These are phyloP conservation scores for Peromyscus polionotus DNA, from an alignment of 2,113 vertebrate species.

Conservation along the genomic window DNA sequence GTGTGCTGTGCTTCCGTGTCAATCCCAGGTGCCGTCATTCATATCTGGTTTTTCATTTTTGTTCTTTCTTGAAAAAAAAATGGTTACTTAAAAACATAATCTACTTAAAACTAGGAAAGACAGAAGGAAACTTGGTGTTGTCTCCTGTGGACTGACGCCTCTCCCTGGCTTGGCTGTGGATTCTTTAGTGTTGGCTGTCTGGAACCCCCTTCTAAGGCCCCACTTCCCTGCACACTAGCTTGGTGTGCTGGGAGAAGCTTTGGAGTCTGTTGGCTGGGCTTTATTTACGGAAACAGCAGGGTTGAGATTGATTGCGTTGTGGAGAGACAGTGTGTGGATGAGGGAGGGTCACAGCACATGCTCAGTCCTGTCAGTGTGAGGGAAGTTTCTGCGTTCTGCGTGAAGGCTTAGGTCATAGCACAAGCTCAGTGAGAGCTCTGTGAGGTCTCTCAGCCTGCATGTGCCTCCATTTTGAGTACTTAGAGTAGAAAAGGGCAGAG, in stretches of 20 bases:
- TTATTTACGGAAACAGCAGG: constrained; percentile 93
- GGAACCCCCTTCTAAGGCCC: constrained; percentile 86
- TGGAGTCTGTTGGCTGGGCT: constrained; percentile 87
- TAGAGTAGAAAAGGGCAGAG: constrained; percentile 91
- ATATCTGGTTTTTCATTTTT: background rate
- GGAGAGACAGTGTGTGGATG: constrained; percentile 81
- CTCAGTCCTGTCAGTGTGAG: constrained; percentile 94
- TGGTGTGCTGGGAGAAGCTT: constrained; percentile 89
- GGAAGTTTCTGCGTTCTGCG: constrained; percentile 95
- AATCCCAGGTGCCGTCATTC: background rate
- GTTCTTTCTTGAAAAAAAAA: background rate
- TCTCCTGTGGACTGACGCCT: background rate
- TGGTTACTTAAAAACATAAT: background rate
- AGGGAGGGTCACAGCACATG: constrained; percentile 98
- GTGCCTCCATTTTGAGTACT: constrained; percentile 99
- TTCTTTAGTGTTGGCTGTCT: constrained; percentile 82
- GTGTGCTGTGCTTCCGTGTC: background rate
- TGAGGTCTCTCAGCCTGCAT: constrained; percentile 91
- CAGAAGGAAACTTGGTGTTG: constrained; percentile 7
- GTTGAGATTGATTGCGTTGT: constrained; percentile 89
- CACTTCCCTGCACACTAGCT: constrained; percentile 87
- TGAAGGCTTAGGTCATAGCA: constrained; percentile 99
- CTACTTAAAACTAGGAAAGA: background rate
- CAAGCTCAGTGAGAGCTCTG: constrained; percentile 95
- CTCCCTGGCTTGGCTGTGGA: fast-evolving